A percentile compares a stretch with the other conserved stretches of the same genome.
These are phyloP conservation scores for Melitaea athalia DNA, from an alignment of 2,888 invertebrate genomes.

Conservation along the genomic window DNA sequence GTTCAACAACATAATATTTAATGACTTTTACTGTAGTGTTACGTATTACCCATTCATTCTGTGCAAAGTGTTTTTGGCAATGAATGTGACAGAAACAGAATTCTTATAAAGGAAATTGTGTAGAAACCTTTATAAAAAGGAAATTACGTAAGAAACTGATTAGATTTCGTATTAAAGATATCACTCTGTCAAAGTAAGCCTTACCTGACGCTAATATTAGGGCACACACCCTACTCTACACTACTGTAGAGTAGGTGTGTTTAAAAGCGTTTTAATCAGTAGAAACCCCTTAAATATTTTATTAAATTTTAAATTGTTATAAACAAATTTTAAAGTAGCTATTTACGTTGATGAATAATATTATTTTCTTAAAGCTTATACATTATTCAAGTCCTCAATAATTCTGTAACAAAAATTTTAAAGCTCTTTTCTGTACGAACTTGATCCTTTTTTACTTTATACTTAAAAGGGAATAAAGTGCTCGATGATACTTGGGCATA, in stretches of 20 bases:
- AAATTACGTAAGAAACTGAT: constrained; percentile 29
- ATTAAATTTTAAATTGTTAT: too few species aligned
- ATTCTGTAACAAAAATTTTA: constrained; percentile 4
- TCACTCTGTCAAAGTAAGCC: not conserved
- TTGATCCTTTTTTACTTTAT: not conserved
- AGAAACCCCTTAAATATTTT: too few species aligned
- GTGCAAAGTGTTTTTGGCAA: constrained; percentile 13
- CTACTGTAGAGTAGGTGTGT: too few species aligned
- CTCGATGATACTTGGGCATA: not conserved
- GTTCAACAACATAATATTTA: too few species aligned
- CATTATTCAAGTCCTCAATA: constrained; percentile 9
- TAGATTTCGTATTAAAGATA: constrained; percentile 28
- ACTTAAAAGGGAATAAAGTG: not conserved
- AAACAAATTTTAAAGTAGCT: too few species aligned
- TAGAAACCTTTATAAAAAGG: constrained; percentile 20
- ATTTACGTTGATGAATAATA: too few species aligned
- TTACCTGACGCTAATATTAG: not conserved
- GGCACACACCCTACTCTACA: too few species aligned
- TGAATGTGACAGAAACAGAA: constrained; percentile 29
- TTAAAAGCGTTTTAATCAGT: too few species aligned
- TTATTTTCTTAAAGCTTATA: constrained; percentile 1
- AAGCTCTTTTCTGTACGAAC: constrained; percentile 1
- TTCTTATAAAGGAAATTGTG: constrained; percentile 29
- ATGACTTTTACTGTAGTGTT: not conserved
- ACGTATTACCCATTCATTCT: not conserved